phyloP scores from a whole-genome alignment of 2,113 vertebrate species.

The Periophthalmus modestus region DNA sequence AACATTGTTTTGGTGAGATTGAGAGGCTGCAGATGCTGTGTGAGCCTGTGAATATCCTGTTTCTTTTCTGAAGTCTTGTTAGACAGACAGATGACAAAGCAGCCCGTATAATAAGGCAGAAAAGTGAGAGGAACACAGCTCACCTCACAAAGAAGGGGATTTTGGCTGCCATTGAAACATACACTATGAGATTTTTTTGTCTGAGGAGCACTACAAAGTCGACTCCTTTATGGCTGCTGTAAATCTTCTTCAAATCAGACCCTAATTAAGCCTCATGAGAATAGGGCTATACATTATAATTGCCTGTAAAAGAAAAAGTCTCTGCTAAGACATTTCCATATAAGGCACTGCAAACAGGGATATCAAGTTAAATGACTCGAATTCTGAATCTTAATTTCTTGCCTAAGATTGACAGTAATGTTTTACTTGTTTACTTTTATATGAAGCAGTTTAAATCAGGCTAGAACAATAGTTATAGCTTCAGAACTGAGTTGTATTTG shows the following conservation, averaged over 20 bases:
- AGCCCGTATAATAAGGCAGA: neutral
- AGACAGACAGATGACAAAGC: constrained; percentile 10
- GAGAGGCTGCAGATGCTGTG: constrained; percentile 13
- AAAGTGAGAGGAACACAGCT: neutral
- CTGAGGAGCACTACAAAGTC: neutral
- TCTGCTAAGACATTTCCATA: neutral
- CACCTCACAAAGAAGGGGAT: neutral
- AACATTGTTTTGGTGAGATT: constrained; percentile 10
- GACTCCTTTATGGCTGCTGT: neutral
- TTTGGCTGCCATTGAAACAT: constrained; percentile 14
- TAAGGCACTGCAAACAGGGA: neutral
- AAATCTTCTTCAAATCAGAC: constrained; percentile 10
- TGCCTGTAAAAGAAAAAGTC: neutral
- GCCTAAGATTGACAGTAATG: too few relatives aligned
- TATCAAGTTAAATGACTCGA: neutral
- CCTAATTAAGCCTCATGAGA: constrained; percentile 19
- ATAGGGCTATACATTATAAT: constrained; percentile 3
- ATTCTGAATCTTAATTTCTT: neutral
- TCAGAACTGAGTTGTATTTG: too few relatives aligned
- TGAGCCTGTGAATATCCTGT: constrained; percentile 20
- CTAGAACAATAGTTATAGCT: too few relatives aligned
- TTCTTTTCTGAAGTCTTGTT: neutral
- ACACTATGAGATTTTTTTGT: neutral
- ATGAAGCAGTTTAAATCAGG: too few relatives aligned
- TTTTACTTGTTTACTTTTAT: too few relatives aligned